phyloP scores from a whole-genome alignment of 2,797 vertebrate species.

The Atherinosoma microstoma region DNA sequence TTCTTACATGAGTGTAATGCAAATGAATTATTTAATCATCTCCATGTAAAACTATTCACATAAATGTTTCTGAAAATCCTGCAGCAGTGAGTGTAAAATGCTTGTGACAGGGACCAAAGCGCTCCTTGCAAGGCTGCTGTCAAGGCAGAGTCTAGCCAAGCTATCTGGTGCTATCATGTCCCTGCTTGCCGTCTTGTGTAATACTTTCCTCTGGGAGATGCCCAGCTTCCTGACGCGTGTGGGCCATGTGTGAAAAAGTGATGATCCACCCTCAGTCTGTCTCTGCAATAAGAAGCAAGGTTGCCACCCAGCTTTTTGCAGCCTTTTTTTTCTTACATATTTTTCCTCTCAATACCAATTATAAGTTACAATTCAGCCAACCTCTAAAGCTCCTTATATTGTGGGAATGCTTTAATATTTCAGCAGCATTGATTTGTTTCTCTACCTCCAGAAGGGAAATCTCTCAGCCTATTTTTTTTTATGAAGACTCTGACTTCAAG shows the following conservation, averaged over 20 bases:
- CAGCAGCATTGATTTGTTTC: constrained; percentile 42
- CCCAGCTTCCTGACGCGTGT: constrained; percentile 32
- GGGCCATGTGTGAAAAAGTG: constrained; percentile 27
- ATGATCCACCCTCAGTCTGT: constrained; percentile 20
- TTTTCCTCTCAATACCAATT: constrained; percentile 14
- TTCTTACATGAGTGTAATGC: constrained; percentile 13
- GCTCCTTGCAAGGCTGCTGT: constrained; percentile 53
- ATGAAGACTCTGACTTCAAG: constrained; percentile 25
- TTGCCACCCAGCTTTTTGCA: constrained; percentile 1
- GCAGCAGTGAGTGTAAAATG: constrained; percentile 22
- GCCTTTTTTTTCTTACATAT: not conserved
- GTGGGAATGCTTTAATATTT: constrained; percentile 51
- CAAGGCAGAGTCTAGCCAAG: constrained; percentile 41
- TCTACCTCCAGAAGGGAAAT: constrained; percentile 27
- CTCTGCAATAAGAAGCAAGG: constrained; percentile 3
- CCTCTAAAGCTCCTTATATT: constrained; percentile 16
- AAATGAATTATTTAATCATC: constrained; percentile 29
- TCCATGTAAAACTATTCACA: constrained; percentile 1
- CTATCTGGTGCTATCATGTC: constrained; percentile 40
- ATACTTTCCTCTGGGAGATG: constrained; percentile 53
- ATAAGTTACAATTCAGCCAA: constrained; percentile 3
- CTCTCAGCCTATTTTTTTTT: constrained; percentile 29
- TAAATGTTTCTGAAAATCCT: constrained; percentile 34
- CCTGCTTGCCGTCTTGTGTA: constrained; percentile 58
- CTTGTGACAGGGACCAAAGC: constrained; percentile 16